These are phyloP conservation scores for Xiphorhynchus erythropygius DNA, from an alignment of 2,797 vertebrate species.

Conservation along the genomic window DNA sequence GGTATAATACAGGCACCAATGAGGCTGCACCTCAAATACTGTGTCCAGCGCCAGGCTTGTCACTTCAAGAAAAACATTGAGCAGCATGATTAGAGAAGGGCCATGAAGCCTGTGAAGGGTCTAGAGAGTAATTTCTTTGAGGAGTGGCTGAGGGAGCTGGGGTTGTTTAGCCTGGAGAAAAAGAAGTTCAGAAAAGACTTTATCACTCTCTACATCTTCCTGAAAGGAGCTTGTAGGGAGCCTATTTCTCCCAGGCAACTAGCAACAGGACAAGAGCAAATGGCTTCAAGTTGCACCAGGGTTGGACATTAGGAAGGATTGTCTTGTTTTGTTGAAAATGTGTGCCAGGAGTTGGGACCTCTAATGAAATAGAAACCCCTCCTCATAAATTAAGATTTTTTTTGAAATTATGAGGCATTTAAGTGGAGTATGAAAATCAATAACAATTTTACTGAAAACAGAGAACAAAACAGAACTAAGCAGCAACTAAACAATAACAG, in stretches of 20 bases:
- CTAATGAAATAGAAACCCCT: neutral
- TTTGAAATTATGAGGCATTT: neutral
- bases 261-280: neutral
- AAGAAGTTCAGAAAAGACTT: neutral
- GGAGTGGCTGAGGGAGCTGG: neutral
- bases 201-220: neutral
- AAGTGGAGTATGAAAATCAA: neutral
- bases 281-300: neutral
- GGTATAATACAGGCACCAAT: too few relatives aligned
- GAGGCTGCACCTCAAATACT: accelerated
- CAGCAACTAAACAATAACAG: neutral
- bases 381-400: neutral
- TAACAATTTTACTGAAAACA: too few relatives aligned
- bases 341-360: neutral
- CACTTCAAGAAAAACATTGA: neutral
- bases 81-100: neutral
- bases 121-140: neutral
- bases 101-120: too few relatives aligned
- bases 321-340: neutral
- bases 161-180: neutral
- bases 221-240: neutral
- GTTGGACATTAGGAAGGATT: neutral
- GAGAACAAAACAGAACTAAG: neutral
- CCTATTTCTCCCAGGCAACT: neutral
- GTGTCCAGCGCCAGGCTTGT: neutral